Base-by-base conservation (phyloP, 2,113 vertebrate species). In the Bagarius yarrelli region DNA sequence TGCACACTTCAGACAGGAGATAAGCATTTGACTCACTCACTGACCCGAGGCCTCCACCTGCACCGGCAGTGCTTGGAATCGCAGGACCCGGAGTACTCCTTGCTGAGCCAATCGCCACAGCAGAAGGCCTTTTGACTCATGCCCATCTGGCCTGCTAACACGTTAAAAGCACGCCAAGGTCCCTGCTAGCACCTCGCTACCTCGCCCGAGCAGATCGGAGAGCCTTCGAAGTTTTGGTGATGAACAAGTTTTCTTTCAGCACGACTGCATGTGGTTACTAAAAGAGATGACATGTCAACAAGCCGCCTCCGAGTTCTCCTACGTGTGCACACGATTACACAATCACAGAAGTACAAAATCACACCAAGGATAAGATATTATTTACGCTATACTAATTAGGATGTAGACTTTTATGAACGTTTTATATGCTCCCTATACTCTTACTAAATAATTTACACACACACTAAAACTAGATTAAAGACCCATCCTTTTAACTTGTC, bases 111-210 rank as follows among this genome's bases (percentile, higher is more conserved):
- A 87, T 82, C 89, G 84, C 87, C 84, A 89, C 81, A 87, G 88
- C 92, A 93, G 93, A 93, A 91, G 91, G 91, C 87, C 87, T 89
- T 92, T 93, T 93, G 92, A 93, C 92, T 93, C 91, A 94, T 90
- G 86, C 85, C 92, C 93, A 94, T 94, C 93, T 93, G 92, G 91
- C 90, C 85, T 83, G 79, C 83, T 90, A 89, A 89, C 89, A 90
- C 88, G 88, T 91, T 89, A 82, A 87, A 74, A 80, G 78, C 88
- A 90, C 90, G 90, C 89, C 86, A 88, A 91, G 90, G 83, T 87
- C 85, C 77, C 82, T 84, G 86, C 67, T 85, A 91, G 79, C 81
- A 72, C 85, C 74, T 70, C 50, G 88, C 84, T 85, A 83, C 83
- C 81, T 86, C 83, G 76, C 86, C 87, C 86, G 84, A 76, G 53